A percentile compares a stretch with the other conserved stretches of the same genome.
phyloP scores from a whole-genome alignment of 2,113 vertebrate species.

The Antennarius striatus region DNA sequence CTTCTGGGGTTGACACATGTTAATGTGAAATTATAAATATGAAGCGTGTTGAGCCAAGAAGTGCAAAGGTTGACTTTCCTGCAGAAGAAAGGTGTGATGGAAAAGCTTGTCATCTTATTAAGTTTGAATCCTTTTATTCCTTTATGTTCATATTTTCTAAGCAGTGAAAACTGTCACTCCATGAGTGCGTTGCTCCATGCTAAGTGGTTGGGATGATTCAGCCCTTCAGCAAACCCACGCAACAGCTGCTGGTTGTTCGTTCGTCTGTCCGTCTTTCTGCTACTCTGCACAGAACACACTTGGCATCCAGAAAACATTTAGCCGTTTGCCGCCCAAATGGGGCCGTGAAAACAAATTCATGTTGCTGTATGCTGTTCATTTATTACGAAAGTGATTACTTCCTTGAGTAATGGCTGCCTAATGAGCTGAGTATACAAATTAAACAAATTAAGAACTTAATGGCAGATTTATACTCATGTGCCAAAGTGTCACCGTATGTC shows the following conservation, averaged over 20 bases:
- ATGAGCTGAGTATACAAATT: slow-evolving; percentile 40
- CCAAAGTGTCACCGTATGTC: slow-evolving; percentile 16
- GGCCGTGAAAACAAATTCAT: background rate
- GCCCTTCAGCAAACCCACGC: slow-evolving; percentile 36
- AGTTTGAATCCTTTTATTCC: no score
- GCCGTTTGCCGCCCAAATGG: background rate
- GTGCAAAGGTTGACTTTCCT: no score
- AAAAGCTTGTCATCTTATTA: no score
- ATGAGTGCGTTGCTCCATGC: no score
- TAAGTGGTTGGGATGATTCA: slow-evolving; percentile 24
- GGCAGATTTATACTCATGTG: slow-evolving; percentile 23
- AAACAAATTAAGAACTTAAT: slow-evolving; percentile 34
- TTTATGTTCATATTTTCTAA: no score
- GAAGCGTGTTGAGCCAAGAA: no score
- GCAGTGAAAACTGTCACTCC: no score
- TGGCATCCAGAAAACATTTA: slow-evolving; percentile 6
- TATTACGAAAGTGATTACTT: slow-evolving; percentile 28
- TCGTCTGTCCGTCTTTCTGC: slow-evolving; percentile 8
- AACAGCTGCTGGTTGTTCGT: background rate
- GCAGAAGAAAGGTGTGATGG: no score
- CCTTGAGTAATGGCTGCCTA: slow-evolving; percentile 28
- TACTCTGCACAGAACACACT: slow-evolving; percentile 14
- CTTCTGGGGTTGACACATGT: no score
- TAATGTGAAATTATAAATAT: no score
- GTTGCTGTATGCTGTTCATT: slow-evolving; percentile 9